These are phyloP conservation scores for Trachurus trachurus DNA, from an alignment of 2,797 vertebrate genomes.

Conservation along the genomic window DNA sequence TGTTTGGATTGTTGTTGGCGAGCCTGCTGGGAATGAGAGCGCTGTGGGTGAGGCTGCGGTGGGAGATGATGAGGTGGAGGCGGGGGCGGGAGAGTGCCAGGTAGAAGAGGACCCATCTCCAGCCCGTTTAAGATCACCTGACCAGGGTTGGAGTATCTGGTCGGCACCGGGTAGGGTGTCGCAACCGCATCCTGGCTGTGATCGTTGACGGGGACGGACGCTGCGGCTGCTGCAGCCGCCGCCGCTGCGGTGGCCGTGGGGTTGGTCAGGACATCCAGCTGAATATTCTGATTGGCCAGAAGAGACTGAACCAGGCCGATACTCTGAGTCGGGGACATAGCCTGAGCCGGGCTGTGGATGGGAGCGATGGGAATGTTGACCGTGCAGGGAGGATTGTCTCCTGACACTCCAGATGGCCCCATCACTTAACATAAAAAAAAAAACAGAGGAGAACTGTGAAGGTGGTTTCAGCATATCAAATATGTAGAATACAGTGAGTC, in stretches of 20 bases:
- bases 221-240: constrained; percentile 77
- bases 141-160: constrained; percentile 90
- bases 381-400: constrained; percentile 95
- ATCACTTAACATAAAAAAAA: constrained; percentile 85
- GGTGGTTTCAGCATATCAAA: not conserved
- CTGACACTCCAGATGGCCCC: constrained; percentile 93
- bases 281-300: constrained; percentile 98
- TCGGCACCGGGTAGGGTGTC: constrained; percentile 87
- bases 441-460: constrained; percentile 38
- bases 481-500: not conserved
- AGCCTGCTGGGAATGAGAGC: constrained; percentile 78
- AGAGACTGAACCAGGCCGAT: constrained; percentile 98
- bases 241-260: constrained; percentile 87
- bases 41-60: constrained; percentile 82
- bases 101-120: constrained; percentile 89
- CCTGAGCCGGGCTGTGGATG: constrained; percentile 98
- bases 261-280: constrained; percentile 95
- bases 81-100: constrained; percentile 84
- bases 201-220: constrained; percentile 78
- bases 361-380: constrained; percentile 99
- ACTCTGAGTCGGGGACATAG: constrained; percentile 98
- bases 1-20: constrained; percentile 79
- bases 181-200: constrained; percentile 84
- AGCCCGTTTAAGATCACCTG: constrained; percentile 91
- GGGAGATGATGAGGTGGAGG: constrained; percentile 85